These are phyloP conservation scores for Trichacis sp. DNA, from an alignment of 2,888 invertebrate species.

Conservation along the genomic window DNA sequence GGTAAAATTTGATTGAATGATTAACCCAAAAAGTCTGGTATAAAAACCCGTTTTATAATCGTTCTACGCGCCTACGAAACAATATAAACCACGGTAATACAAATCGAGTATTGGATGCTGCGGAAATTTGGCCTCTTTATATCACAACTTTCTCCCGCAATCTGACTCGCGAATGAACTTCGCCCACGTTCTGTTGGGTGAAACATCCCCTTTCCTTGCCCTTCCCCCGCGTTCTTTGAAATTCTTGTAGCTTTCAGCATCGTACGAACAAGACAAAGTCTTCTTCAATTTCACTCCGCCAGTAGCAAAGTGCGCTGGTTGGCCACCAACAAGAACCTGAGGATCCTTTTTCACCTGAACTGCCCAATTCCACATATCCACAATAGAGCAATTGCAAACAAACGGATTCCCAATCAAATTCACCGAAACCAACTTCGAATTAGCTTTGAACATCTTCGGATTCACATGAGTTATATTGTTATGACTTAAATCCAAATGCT, in stretches of 20 bases:
- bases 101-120: slow-evolving; percentile 46
- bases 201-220: slow-evolving; percentile 73
- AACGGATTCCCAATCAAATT: slow-evolving; percentile 79
- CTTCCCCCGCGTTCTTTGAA: slow-evolving; percentile 70
- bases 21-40: no score
- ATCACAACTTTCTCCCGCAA: slow-evolving; percentile 70
- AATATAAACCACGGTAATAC: slow-evolving; percentile 14
- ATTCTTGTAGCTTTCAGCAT: slow-evolving; percentile 69
- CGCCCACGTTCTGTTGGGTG: slow-evolving; percentile 79
- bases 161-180: slow-evolving; percentile 78
- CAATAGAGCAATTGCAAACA: slow-evolving; percentile 77
- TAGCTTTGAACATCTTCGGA: slow-evolving; percentile 72
- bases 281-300: slow-evolving; percentile 77
- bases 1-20: no score
- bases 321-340: slow-evolving; percentile 76
- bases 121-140: slow-evolving; percentile 41
- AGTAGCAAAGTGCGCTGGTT: slow-evolving; percentile 75
- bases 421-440: slow-evolving; percentile 73
- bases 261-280: slow-evolving; percentile 75
- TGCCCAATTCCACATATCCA: slow-evolving; percentile 82
- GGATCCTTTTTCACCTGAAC: slow-evolving; percentile 75
- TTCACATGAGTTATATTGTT: slow-evolving; percentile 75
- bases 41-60: background rate
- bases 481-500: slow-evolving; percentile 75
- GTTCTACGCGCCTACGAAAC: slow-evolving; percentile 28